These are phyloP conservation scores for Eumeta japonica DNA, from an alignment of 1,140 invertebrate species.

Conservation along the genomic window DNA sequence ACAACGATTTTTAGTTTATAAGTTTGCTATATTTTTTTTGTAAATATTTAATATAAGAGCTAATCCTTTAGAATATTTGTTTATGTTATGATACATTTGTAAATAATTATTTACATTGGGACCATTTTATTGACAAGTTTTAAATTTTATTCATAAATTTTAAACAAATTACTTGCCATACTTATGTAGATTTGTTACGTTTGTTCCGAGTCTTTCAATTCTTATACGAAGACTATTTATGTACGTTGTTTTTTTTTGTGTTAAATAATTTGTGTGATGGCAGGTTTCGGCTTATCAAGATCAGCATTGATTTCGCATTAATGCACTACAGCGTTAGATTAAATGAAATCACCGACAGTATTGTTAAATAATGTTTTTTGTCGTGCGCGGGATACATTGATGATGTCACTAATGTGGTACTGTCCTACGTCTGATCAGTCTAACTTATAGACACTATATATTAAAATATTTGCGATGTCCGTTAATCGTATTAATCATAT, in stretches of 20 bases:
- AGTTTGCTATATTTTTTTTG: too few relatives aligned
- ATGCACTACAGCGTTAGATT: not conserved
- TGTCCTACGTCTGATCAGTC: too few relatives aligned
- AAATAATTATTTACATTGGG: slow-evolving; percentile 33
- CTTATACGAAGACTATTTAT: slow-evolving; percentile 27
- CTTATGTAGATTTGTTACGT: slow-evolving; percentile 36
- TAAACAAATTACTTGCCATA: slow-evolving; percentile 52
- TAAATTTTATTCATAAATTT: slow-evolving; percentile 45
- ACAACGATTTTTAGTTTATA: too few relatives aligned
- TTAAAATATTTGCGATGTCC: too few relatives aligned
- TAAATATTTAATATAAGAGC: too few relatives aligned
- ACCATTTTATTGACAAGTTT: slow-evolving; percentile 50
- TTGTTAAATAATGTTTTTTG: slow-evolving; percentile 1
- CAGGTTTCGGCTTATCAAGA: too few relatives aligned
- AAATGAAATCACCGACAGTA: not conserved
- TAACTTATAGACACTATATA: too few relatives aligned
- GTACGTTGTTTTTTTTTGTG: slow-evolving; percentile 31
- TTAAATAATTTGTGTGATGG: not conserved
- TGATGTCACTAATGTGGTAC: too few relatives aligned
- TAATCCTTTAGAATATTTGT: slow-evolving; percentile 12
- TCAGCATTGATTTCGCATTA: not conserved
- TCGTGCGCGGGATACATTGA: too few relatives aligned
- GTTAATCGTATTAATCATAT: too few relatives aligned
- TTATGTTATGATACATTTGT: slow-evolving; percentile 37
- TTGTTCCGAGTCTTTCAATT: slow-evolving; percentile 32